Evolutionary conservation across 1,140 invertebrate species (phyloP).

Genomic region (Drosophila saltans): DNA sequence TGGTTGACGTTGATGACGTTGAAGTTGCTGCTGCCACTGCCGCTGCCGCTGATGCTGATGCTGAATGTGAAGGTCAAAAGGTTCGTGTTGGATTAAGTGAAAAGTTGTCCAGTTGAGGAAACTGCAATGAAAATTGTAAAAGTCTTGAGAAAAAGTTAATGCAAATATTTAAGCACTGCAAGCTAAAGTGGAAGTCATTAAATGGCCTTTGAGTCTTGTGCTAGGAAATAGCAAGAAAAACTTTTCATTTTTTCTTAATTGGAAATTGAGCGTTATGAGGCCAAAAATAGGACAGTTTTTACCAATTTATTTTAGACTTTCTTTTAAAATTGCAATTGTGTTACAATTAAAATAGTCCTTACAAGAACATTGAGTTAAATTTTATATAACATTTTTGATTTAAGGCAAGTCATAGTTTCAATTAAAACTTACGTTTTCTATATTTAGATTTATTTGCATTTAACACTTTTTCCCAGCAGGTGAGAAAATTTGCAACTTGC

Average conservation of each 20-base stretch:
- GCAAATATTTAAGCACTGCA: slow-evolving; percentile 18
- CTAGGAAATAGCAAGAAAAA: too few relatives aligned
- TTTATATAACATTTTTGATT: too few relatives aligned
- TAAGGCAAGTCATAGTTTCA: too few relatives aligned
- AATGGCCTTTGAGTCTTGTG: neutral
- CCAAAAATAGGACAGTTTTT: neutral
- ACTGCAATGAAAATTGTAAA: slow-evolving; percentile 7
- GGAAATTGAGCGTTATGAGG: too few relatives aligned
- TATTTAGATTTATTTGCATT: too few relatives aligned
- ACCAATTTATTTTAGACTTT: too few relatives aligned
- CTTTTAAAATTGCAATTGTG: too few relatives aligned
- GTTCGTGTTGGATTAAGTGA: slow-evolving; percentile 20
- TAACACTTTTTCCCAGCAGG: neutral
- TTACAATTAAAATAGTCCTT: too few relatives aligned
- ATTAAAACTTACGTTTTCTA: too few relatives aligned
- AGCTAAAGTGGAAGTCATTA: slow-evolving; percentile 17
- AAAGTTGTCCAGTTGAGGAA: slow-evolving; percentile 21
- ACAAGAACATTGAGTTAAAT: too few relatives aligned
- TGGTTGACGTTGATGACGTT: slow-evolving; percentile 27
- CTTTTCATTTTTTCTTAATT: too few relatives aligned
- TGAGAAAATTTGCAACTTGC: neutral
- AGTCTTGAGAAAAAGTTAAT: slow-evolving; percentile 15
- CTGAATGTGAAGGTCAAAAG: slow-evolving; percentile 17
- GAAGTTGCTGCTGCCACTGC: neutral
- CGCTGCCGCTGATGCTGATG: slow-evolving; percentile 3